Evolutionary conservation across 2,797 vertebrate species (phyloP).

Genomic region (Galaxias olidus): DNA sequence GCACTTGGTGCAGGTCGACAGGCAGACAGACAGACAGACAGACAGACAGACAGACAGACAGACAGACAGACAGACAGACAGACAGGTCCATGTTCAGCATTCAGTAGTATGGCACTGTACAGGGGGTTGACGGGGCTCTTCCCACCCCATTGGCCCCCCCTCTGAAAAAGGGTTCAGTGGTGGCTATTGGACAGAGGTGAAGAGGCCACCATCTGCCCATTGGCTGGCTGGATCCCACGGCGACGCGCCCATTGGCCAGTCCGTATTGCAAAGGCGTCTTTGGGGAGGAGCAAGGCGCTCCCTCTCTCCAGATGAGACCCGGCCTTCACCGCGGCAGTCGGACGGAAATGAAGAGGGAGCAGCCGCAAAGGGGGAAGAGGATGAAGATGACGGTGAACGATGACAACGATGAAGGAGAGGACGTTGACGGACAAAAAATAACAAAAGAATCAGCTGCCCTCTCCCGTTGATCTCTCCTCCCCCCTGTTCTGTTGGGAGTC

Average conservation of each 20-base stretch:
- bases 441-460: slow-evolving; percentile 46
- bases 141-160: slow-evolving; percentile 36
- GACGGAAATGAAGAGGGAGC: slow-evolving; percentile 36
- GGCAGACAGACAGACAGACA: slow-evolving; percentile 55
- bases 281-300: slow-evolving; percentile 68
- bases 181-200: slow-evolving; percentile 49
- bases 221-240: slow-evolving; percentile 26
- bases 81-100: slow-evolving; percentile 64
- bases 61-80: slow-evolving; percentile 28
- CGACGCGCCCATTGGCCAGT: slow-evolving; percentile 24
- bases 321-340: slow-evolving; percentile 36
- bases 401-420: slow-evolving; percentile 12
- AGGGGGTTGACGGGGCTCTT: slow-evolving; percentile 22
- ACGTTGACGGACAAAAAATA: slow-evolving; percentile 3
- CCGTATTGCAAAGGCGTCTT: slow-evolving; percentile 45
- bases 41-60: slow-evolving; percentile 36
- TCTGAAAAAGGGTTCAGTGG: slow-evolving; percentile 64
- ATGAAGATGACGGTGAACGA: too few species aligned
- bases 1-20: slow-evolving; percentile 79
- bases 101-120: slow-evolving; percentile 82
- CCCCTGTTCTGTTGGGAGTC: slow-evolving; percentile 13
- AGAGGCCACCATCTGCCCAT: slow-evolving; percentile 51
- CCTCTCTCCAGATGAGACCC: slow-evolving; percentile 50
- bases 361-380: not conserved
- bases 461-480: slow-evolving; percentile 18